Base-by-base conservation (phyloP, 2,888 invertebrate genomes). In the Salpingus planirostris region DNA sequence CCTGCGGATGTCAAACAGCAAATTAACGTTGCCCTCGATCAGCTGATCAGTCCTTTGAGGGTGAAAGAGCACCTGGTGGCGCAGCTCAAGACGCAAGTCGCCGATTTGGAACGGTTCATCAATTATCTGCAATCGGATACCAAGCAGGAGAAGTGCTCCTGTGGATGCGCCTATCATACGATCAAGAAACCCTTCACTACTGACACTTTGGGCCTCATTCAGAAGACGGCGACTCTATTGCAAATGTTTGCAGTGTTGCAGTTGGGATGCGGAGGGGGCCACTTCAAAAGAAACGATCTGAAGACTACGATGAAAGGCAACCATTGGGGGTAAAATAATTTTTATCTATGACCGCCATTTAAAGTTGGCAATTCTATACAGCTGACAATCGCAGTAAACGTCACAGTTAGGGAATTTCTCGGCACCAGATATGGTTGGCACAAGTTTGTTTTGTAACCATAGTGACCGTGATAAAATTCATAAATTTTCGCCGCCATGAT, bases 61-160 rank as follows among this genome's bases (percentile, higher is more conserved):
- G 91, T 96, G 68, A 96, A 97, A 64, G 96, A 96, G 55, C 93
- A 96, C 64, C 71, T 98, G 11, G 93, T 98, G 11, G 75, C 76
- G 25, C 97, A 98, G 64, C 69, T 99, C 11, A 95, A 96, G 65
- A 90, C 92, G 1, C 97, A 99, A 68, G 91, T 99, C 31, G 80
- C 85, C 24, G 98, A 99, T 65, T 74, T 99, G 65, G 97, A 99
- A 63, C 78, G 95, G 44, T 98, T 97, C 59, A 95, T 99, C 47
- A 81, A 86, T 49, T 84, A 95, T 55, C 73, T 99, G 53, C 97
- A 98, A 72, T 83, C 82, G 46, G 83, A 83, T 50, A 65, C 70
- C 1, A 79, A 72, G 42, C 51, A 60, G 35, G 46, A 57, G 3
- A 61, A 59, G 39, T 64, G 64, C 44, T 55, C 59, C 10, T 72